phyloP scores from a whole-genome alignment of 2,113 vertebrate species.

The Mola mola region DNA sequence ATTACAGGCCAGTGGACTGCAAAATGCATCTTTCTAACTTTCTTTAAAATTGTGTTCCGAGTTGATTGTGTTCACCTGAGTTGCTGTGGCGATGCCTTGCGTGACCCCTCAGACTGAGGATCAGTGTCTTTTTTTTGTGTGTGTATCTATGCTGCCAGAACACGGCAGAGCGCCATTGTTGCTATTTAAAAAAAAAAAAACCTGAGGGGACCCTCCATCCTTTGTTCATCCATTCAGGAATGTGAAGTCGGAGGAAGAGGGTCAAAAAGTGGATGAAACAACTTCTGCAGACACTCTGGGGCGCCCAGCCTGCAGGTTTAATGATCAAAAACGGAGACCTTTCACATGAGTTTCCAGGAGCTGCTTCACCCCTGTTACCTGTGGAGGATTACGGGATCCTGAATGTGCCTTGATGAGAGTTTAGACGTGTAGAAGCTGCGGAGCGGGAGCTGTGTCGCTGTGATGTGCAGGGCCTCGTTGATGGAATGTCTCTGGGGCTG shows the following conservation, averaged over 20 bases:
- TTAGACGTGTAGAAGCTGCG: slow-evolving; percentile 29
- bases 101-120: too few relatives aligned
- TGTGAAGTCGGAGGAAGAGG: slow-evolving; percentile 37
- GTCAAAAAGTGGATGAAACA: slow-evolving; percentile 40
- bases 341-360: slow-evolving; percentile 18
- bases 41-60: too few relatives aligned
- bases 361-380: slow-evolving; percentile 16
- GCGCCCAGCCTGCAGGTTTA: too few relatives aligned
- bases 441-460: slow-evolving; percentile 28
- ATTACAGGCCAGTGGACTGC: too few relatives aligned
- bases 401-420: slow-evolving; percentile 77
- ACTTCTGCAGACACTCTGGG: slow-evolving; percentile 26
- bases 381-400: slow-evolving; percentile 42
- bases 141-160: too few relatives aligned
- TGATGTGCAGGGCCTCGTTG: slow-evolving; percentile 33
- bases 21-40: too few relatives aligned
- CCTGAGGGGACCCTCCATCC: slow-evolving; percentile 38
- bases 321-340: not conserved
- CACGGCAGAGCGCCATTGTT: too few relatives aligned
- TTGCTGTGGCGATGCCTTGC: slow-evolving; percentile 40
- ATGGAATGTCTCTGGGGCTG: slow-evolving; percentile 74
- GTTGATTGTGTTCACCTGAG: too few relatives aligned
- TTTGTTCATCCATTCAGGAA: slow-evolving; percentile 60
- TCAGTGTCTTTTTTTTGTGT: too few relatives aligned
- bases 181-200: too few relatives aligned